A percentile compares a stretch with the other conserved stretches of the same genome.
Conservation (phyloP, 1,140 invertebrate species). For the Drosophila subpulchrella region DNA sequence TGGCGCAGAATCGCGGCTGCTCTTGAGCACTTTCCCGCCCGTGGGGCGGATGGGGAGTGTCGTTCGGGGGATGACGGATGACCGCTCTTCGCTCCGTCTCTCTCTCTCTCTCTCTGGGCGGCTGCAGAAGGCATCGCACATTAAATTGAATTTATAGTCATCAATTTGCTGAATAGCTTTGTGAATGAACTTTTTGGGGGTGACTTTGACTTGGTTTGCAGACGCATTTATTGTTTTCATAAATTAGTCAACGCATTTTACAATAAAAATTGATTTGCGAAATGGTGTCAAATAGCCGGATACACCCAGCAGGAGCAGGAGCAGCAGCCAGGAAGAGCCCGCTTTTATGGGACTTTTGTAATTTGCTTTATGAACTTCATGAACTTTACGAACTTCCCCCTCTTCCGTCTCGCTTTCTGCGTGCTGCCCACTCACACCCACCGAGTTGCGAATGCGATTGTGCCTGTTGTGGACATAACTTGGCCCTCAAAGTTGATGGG, state of each 20-base stretch:
- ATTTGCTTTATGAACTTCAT: slow-evolving; percentile 81
- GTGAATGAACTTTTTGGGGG: slow-evolving; percentile 77
- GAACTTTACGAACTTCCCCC: slow-evolving; percentile 62
- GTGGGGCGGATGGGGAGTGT: slow-evolving; percentile 2
- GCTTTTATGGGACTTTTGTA: slow-evolving; percentile 67
- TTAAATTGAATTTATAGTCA: slow-evolving; percentile 83
- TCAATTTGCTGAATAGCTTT: slow-evolving; percentile 79
- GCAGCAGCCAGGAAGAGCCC: background rate
- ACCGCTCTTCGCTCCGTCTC: slow-evolving; percentile 25
- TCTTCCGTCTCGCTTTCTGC: slow-evolving; percentile 13
- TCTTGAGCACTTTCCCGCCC: slow-evolving; percentile 31
- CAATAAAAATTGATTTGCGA: slow-evolving; percentile 75
- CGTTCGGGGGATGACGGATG: slow-evolving; percentile 25
- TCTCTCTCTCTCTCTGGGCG: slow-evolving; percentile 11
- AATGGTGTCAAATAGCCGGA: slow-evolving; percentile 58
- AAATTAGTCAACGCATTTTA: slow-evolving; percentile 80
- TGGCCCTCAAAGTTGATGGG: slow-evolving; percentile 7
- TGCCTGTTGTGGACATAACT: background rate
- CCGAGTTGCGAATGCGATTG: background rate
- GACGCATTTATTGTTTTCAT: slow-evolving; percentile 79
- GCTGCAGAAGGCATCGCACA: slow-evolving; percentile 74
- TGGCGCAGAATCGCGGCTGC: slow-evolving; percentile 61
- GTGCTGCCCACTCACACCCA: background rate
- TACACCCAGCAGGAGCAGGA: background rate
- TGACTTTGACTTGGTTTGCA: slow-evolving; percentile 68